Conservation (phyloP, 2,888 invertebrate genomes). For the Chironomus riparius region DNA sequence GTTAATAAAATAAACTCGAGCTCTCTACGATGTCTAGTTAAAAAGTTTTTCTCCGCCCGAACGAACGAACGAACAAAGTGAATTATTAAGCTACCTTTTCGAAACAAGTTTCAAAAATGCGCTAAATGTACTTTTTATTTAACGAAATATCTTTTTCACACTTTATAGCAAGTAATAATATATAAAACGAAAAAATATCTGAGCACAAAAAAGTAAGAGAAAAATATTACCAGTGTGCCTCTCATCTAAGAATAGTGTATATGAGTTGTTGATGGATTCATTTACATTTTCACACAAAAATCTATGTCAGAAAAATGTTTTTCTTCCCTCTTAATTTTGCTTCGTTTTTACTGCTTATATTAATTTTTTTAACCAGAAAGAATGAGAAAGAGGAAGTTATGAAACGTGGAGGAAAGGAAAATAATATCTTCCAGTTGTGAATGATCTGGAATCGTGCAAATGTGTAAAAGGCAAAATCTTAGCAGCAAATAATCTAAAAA, state of each 20-base stretch:
- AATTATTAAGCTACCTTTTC: no score
- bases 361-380: no score
- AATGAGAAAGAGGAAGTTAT: neutral
- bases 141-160: neutral
- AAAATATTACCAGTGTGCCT: neutral
- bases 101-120: neutral
- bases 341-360: no score
- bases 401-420: neutral
- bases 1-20: no score
- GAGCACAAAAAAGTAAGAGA: neutral
- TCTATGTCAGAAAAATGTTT: neutral
- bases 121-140: neutral
- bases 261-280: slow-evolving; percentile 16
- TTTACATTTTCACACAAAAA: slow-evolving; percentile 11
- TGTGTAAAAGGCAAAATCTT: neutral
- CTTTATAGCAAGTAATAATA: neutral
- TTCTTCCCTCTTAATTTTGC: no score
- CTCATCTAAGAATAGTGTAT: slow-evolving; percentile 16
- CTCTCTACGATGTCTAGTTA: no score
- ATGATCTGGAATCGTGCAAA: neutral
- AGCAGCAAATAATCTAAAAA: no score
- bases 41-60: no score
- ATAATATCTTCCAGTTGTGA: neutral
- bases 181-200: neutral
- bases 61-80: no score